Evolutionary conservation across 2,113 vertebrate species (phyloP), one percentile per base, ranked within the genome.

Genomic region (Geococcyx californianus): DNA sequence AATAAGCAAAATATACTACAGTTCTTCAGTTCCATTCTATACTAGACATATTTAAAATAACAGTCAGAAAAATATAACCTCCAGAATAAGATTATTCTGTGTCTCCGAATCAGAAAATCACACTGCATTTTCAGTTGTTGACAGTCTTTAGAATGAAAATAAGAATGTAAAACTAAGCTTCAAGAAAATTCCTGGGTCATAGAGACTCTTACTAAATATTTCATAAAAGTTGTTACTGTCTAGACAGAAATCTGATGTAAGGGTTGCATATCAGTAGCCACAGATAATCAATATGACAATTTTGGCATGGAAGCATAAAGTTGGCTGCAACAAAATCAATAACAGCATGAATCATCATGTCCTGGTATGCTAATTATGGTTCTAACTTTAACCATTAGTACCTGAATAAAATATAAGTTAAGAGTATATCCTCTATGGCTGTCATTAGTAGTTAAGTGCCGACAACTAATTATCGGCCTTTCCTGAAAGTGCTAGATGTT

Each of bases 211-310:
- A 74, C 29, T 90, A 78, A 96, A 94, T 86, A 94, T 94, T 94
- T 96, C 60, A 95, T 90, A 77, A 47, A 92, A 84, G 36, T 84
- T 96, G 26, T 64, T 96, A 68, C 85, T 16, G 33, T 96, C 92
- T 93, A 94, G 96, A 93, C 89, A 94, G 84, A 82, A 87, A 87
- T 63, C 52, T 96, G 84, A 94, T 78, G 69, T 77, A 86, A 84
- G 34, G 13, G 42, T 45, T 91, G 84, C 33, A 84, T 82, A 91
- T 14, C 54, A 92, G 76, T 62, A 90, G 47, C 42, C 52, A 82
- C 80, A 94, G 93, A 94, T 87, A 94, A 95, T 96, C 89, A 90
- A 81, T 93, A 87, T 49, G 55, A 93, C 64, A 78, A 81, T 90
- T 94, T 66, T 75, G 70, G 84, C 88, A 82, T 15, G 19, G 73